phyloP scores from a whole-genome alignment of 2,888 invertebrate species.

The Protodeltote pygarga region DNA sequence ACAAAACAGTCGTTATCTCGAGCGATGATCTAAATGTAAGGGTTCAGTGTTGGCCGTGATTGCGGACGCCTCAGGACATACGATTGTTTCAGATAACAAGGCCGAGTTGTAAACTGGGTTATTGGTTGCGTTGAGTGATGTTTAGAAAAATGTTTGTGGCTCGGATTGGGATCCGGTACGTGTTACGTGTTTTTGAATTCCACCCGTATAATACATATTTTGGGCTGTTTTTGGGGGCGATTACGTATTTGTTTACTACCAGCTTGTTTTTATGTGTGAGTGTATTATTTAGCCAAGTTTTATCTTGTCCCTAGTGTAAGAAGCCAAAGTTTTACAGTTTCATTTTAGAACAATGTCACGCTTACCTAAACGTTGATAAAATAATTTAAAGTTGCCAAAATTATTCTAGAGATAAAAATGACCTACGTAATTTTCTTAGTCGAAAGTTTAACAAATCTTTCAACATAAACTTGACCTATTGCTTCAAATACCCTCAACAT shows the following conservation, averaged over 20 bases:
- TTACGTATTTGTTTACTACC: neutral
- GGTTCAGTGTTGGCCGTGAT: conserved; percentile 64
- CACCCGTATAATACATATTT: conserved; percentile 1
- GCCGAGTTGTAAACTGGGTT: conserved; percentile 51
- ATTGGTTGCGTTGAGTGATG: conserved; percentile 43
- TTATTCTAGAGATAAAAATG: conserved; percentile 6
- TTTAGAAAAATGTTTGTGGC: conserved; percentile 39
- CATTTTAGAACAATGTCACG: conserved; percentile 7
- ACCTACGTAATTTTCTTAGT: conserved; percentile 6
- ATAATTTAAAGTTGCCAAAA: conserved; percentile 14
- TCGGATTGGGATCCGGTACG: conserved; percentile 7
- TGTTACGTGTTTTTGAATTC: conserved; percentile 7
- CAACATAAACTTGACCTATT: conserved; percentile 15
- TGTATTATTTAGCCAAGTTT: neutral
- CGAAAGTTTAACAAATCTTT: conserved; percentile 23
- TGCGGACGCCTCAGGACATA: conserved; percentile 70
- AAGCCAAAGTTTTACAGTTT: neutral
- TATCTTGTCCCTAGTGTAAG: too few species aligned
- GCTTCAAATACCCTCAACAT: conserved; percentile 16
- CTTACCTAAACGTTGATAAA: neutral
- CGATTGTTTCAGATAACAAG: conserved; percentile 70
- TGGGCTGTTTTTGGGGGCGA: neutral
- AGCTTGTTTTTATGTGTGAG: neutral
- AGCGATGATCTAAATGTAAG: conserved; percentile 75
- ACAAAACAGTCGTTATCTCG: conserved; percentile 71